phyloP scores from a whole-genome alignment of 2,888 invertebrate genomes.

The Apamea sordens region DNA sequence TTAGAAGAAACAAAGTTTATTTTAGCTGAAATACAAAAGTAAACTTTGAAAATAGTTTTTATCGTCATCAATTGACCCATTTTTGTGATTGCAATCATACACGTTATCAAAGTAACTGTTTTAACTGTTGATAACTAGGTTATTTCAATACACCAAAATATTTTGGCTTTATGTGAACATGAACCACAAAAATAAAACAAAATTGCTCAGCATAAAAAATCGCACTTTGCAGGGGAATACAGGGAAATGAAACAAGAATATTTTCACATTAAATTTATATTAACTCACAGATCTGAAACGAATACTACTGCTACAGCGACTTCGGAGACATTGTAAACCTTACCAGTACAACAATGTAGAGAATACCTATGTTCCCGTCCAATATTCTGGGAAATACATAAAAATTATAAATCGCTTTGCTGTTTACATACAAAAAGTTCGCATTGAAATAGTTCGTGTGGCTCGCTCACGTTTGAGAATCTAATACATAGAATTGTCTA shows the following conservation, averaged over 20 bases:
- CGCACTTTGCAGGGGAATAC: conserved; percentile 73
- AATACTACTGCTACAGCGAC: conserved; percentile 79
- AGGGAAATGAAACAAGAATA: conserved; percentile 87
- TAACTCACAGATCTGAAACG: conserved; percentile 87
- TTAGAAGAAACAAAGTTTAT: neutral
- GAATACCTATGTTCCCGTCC: conserved; percentile 59
- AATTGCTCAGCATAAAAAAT: conserved; percentile 67
- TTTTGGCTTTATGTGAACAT: neutral
- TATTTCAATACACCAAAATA: neutral
- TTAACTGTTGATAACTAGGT: neutral
- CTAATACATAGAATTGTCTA: conserved; percentile 1
- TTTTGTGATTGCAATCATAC: neutral
- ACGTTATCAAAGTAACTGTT: neutral
- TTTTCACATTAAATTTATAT: conserved; percentile 89
- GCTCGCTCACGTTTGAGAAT: conserved; percentile 61
- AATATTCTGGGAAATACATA: conserved; percentile 62
- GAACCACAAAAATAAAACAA: conserved; percentile 14
- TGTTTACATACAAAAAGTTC: conserved; percentile 72
- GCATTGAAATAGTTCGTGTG: conserved; percentile 66
- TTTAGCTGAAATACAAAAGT: conserved; percentile 6
- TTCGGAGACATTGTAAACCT: conserved; percentile 57
- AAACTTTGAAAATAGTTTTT: neutral
- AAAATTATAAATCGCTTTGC: conserved; percentile 72
- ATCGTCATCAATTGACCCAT: neutral
- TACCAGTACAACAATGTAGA: conserved; percentile 46